A percentile compares a stretch with the other conserved stretches of the same genome.
These are phyloP conservation scores for Poecilobothrus nobilitatus DNA, from an alignment of 2,888 invertebrate species.

Conservation along the genomic window DNA sequence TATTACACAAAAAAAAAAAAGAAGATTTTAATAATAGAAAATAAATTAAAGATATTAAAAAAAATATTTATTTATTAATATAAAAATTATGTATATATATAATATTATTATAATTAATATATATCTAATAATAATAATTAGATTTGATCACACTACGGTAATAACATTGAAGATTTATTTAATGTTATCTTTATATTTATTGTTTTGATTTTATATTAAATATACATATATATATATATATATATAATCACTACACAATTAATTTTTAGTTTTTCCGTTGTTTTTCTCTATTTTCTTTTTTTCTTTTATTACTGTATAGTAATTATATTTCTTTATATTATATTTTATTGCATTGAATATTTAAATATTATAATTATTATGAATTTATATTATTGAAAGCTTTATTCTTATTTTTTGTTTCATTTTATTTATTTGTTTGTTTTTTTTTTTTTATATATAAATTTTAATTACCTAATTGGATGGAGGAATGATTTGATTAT, in stretches of 20 bases:
- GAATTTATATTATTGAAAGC: conserved; percentile 4
- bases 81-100: too few species aligned
- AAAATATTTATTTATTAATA: too few species aligned
- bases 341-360: not conserved
- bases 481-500: conserved; percentile 9
- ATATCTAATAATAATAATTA: not conserved
- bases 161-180: conserved; percentile 23
- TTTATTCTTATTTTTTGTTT: not conserved
- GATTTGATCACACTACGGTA: conserved; percentile 17
- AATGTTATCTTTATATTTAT: conserved; percentile 13
- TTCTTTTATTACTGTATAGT: conserved; percentile 1
- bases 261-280: not conserved
- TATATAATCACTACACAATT: too few species aligned
- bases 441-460: not conserved
- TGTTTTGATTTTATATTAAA: too few species aligned
- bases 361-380: conserved; percentile 5
- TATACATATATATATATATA: too few species aligned
- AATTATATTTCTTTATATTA: not conserved
- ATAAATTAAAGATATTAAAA: too few species aligned
- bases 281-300: conserved; percentile 17
- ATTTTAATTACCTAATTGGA: not conserved
- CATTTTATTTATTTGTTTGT: too few species aligned
- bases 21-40: too few species aligned
- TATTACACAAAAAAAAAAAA: too few species aligned
- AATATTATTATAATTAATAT: too few species aligned